Evolutionary conservation across 2,113 vertebrate genomes (phyloP), one percentile per base, ranked within the genome.

Genomic region (Sakesphorus luctuosus): DNA sequence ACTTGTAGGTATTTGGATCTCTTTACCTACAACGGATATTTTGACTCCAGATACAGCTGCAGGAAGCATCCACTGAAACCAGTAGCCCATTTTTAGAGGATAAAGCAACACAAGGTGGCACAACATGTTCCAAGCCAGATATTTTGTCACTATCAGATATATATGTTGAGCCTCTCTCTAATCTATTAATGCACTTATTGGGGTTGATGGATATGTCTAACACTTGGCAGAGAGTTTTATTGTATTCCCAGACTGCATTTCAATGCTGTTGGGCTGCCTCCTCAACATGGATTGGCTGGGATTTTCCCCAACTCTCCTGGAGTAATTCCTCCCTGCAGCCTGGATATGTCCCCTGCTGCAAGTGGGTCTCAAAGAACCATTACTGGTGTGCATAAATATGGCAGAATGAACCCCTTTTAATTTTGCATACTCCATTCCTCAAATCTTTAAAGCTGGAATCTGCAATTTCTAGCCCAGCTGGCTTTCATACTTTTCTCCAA

Each of bases 391-490:
- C 33, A 47, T n/a, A 86, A 94, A 92, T 63, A 75, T 50, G 53
- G 38, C 52, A 86, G 61, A 90, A 93, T 65, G 67, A 88, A 76
- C 33, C 43, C 50, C 59, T 36, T 65, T 90, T 68, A 67, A 50
- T 88, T 91, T 53, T 92, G 20, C 38, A 23, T 75, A 17, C 25
- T 33, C 29, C 23, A 35, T 78, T 62, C 35, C 73, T 92, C 66
- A 78, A 84, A 90, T 73, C 88, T 78, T 75, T 92, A 68, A 52
- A 49, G 49, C 9, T 95, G 72, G 76, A 49, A 92, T 84, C 52
- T 72, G 31, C 47, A 52, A 13, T 89, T 90, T 93, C 71, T 74
- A 87, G 15, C 72, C 75, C 92, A 96, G 87, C 88, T 95, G 93
- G 76, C 65, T 87, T 81, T 97, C 68, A 63, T 81, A 72, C 68